Percentiles rank a stretch among this genome's conserved stretches.
Evolutionary conservation across 2,797 vertebrate species (phyloP).

Genomic region (Etheostoma nigrum): DNA sequence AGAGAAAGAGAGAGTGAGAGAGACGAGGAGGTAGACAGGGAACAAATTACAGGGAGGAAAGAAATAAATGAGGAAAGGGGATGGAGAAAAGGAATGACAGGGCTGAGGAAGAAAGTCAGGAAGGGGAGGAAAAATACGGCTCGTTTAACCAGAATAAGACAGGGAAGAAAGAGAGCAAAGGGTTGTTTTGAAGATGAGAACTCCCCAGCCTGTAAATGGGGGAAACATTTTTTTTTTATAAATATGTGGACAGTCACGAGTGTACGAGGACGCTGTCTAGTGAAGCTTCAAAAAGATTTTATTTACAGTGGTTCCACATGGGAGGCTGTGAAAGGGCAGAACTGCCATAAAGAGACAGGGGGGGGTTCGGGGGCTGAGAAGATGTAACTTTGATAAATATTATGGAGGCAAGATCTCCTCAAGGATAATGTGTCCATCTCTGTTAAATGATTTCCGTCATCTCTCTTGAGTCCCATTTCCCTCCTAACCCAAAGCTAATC

Average conservation of each 20-base stretch:
- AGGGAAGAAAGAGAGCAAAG: neutral
- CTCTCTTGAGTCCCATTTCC: neutral
- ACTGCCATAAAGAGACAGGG: conserved; percentile 23
- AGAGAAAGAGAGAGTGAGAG: neutral
- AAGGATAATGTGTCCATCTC: neutral
- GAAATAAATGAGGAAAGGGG: neutral
- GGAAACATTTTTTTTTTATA: neutral
- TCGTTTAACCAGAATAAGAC: neutral
- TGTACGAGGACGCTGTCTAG: conserved; percentile 22
- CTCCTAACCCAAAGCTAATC: neutral
- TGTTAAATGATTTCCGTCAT: neutral
- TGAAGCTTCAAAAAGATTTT: conserved; percentile 30
- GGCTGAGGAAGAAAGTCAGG: neutral
- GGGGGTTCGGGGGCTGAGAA: neutral
- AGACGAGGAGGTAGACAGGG: neutral
- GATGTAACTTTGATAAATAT: neutral
- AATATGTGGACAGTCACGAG: conserved; percentile 34
- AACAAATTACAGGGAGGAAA: conserved; percentile 21
- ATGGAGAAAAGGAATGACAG: neutral
- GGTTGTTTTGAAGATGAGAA: conserved; percentile 15
- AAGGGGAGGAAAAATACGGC: neutral
- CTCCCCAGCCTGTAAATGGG: neutral
- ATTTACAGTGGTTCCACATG: conserved; percentile 22
- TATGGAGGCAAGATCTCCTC: neutral
- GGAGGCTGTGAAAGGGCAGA: conserved; percentile 33